phyloP scores from a whole-genome alignment of 2,888 invertebrate genomes.

The Lamellibrachia satsuma region DNA sequence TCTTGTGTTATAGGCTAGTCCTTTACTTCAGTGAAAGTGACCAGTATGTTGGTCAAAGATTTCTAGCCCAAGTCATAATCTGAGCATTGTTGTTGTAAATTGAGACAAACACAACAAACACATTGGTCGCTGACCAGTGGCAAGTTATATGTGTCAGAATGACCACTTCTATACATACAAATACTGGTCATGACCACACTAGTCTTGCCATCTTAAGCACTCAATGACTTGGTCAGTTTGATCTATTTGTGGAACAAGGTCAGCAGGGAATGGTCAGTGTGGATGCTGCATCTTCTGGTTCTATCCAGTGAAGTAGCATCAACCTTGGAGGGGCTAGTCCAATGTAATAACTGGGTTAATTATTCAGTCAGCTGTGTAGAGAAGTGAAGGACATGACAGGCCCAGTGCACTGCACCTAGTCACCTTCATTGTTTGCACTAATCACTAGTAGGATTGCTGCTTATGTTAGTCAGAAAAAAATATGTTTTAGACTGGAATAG shows the following conservation, averaged over 20 bases:
- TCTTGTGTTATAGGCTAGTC: not conserved
- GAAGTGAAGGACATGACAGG: not conserved
- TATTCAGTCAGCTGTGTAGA: not conserved
- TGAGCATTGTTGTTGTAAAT: not conserved
- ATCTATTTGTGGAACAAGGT: not conserved
- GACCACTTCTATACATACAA: not conserved
- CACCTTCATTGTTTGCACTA: not conserved
- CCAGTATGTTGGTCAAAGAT: not conserved
- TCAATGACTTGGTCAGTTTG: not conserved
- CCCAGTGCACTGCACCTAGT: not conserved
- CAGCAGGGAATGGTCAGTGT: not conserved
- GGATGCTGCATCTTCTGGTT: not conserved
- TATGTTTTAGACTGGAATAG: not conserved
- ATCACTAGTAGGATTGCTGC: not conserved
- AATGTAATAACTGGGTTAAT: not conserved
- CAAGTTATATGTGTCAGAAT: not conserved
- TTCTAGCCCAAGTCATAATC: not conserved
- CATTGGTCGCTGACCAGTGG: not conserved
- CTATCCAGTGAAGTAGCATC: not conserved
- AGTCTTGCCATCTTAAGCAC: not conserved
- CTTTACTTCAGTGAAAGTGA: not conserved
- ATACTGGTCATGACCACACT: not conserved
- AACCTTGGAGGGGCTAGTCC: not conserved
- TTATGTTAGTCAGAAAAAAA: slow-evolving; percentile 8
- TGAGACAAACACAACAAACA: not conserved